Base-by-base conservation (phyloP, 1,140 invertebrate genomes). In the Lysiphlebus fabarum region DNA sequence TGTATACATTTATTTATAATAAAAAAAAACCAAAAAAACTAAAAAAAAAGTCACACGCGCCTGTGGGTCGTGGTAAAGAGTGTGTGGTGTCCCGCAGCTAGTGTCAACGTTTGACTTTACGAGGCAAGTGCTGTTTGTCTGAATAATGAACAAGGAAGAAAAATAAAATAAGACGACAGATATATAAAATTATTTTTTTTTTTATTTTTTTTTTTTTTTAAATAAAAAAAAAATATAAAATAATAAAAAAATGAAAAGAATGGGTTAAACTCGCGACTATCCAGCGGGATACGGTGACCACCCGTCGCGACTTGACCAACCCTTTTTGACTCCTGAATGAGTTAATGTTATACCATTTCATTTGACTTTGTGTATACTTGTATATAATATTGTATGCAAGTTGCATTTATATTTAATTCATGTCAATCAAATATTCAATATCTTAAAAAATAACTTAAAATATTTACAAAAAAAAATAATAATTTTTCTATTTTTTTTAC, bases 31-130 rank as follows among this genome's bases (percentile, higher is more conserved):
- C 53, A 41, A 48, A 37, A 26, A 41, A n/a, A n/a, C n/a, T 43
- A 44, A 55, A 56, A 61, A 61, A 51, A 51, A 38, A 34, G 49
- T 51, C 49, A n/a, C 59, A 57, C 55, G 49, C 55, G 48, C 43
- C 40, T 34, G 26, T n/a, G 59, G 7, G 11, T 34, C 53, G 45
- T 17, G 12, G 53, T 55, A 17, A 3, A 17, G 17, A 17, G 17
- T 17, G 17, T 17, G 49, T 54, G 67, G 62, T 69, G 68, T 75
- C 74, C 74, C 65, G 72, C 65, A 66, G 71, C 67, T 72, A 74
- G 72, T 75, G 74, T 76, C 74, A 74, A 74, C 73, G 70, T 74
- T 74, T 76, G 74, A 76, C 67, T 77, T 77, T 76, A 77, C 72
- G 73, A 77, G 71, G 66, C 68, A 72, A 66, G 70, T 72, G 69